phyloP scores from a whole-genome alignment of 2,888 invertebrate genomes.

The Dicyrtoma fusca region DNA sequence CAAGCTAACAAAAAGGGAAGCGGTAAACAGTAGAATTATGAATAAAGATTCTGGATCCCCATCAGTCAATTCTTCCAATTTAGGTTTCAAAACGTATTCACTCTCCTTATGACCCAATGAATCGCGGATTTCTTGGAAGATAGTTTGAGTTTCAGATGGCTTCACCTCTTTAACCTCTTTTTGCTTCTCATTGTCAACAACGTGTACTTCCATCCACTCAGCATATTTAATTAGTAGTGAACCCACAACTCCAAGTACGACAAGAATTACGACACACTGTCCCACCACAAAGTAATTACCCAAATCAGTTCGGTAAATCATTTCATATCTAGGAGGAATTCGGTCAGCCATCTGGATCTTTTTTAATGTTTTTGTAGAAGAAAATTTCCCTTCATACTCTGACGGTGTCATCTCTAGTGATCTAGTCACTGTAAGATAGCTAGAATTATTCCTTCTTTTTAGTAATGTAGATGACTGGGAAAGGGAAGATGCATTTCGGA shows the following conservation, averaged over 20 bases:
- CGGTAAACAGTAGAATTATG: neutral
- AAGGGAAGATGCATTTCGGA: no score
- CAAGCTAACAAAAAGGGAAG: neutral
- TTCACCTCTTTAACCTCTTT: neutral
- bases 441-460: no score
- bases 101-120: neutral
- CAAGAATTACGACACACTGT: conserved; percentile 27
- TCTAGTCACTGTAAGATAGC: no score
- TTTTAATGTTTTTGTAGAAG: conserved; percentile 7
- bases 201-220: neutral
- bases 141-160: neutral
- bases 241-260: neutral
- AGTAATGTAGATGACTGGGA: no score
- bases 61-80: neutral
- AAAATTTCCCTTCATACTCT: neutral
- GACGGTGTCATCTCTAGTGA: no score
- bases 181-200: neutral
- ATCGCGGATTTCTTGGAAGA: neutral
- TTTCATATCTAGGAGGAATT: conserved; percentile 41
- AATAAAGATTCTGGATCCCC: neutral
- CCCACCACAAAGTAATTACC: conserved; percentile 35
- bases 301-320: conserved; percentile 46
- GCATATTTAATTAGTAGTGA: neutral
- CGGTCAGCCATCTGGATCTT: conserved; percentile 32
- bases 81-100: neutral